Evolutionary conservation across 2,888 invertebrate genomes (phyloP).

Genomic region (Pseudococcus viburni): DNA sequence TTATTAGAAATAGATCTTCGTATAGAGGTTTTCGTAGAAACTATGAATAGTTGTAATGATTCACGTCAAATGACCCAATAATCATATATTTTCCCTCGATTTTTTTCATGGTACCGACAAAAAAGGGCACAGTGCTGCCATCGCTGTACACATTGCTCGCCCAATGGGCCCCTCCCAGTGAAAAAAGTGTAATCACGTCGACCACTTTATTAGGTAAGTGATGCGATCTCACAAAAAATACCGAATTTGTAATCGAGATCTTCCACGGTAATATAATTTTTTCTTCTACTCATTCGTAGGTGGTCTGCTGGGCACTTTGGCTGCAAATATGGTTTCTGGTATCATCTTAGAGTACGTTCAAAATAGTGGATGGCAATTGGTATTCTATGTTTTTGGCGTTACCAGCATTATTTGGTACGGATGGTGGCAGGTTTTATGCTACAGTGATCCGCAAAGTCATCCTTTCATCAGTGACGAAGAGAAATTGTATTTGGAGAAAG

Average conservation of each 20-base stretch:
- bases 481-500: constrained; percentile 74
- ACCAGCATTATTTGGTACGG: constrained; percentile 75
- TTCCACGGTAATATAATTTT: too few relatives aligned
- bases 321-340: constrained; percentile 69
- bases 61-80: too few relatives aligned
- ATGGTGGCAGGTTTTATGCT: constrained; percentile 72
- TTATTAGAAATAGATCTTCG: too few relatives aligned
- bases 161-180: constrained; percentile 71
- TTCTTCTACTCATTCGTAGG: constrained; percentile 67
- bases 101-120: too few relatives aligned
- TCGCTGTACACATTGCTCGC: constrained; percentile 69
- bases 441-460: constrained; percentile 78
- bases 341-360: constrained; percentile 70
- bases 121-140: constrained; percentile 19
- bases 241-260: not conserved
- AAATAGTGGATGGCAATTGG: constrained; percentile 73
- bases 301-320: constrained; percentile 69
- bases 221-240: not conserved
- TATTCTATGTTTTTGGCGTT: constrained; percentile 76
- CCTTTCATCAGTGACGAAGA: constrained; percentile 82
- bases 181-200: constrained; percentile 71
- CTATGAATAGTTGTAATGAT: too few relatives aligned
- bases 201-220: constrained; percentile 70
- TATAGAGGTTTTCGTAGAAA: too few relatives aligned
- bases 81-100: too few relatives aligned